Evolutionary conservation across 2,797 vertebrate genomes (phyloP), one percentile per base, ranked within the genome.

Genomic region (Spinibarbus caldwelli): DNA sequence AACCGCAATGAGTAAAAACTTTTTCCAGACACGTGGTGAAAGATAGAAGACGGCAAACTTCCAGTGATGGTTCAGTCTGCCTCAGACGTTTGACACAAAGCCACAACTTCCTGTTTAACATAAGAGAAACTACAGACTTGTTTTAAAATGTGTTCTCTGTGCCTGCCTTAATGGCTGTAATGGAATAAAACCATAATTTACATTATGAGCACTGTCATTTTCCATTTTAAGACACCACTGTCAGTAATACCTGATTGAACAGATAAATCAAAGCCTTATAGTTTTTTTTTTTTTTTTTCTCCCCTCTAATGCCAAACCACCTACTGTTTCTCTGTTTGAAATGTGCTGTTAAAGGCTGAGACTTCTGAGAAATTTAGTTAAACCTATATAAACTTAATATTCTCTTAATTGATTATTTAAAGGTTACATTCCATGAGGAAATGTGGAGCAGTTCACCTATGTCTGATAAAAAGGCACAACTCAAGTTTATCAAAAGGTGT

Each of bases 1-100:
- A 49, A 75, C 43, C 23, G 0, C 81, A 64, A 36, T 68, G 45
- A 68, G 82, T n/a, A 70, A 78, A 78, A 78, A 11, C 75, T 36
- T 52, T 82, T 84, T 68, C 64, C 75, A 78, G 47, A 81, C 26
- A 17, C 6, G 1, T 1, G 17, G 7, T 19, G 7, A 78, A 78
- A 17, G 4, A 14, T 9, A 38, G 31, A 52, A 7, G 3, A 12
- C 70, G 73, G 66, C 0, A 64, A 34, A n/a, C 54, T 62, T 36
- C 41, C 54, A 62, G 12, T 36, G 31, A 38, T 8, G 29, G 3
- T 80, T 11, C 7, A 17, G 26, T 49, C 12, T 66, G 59, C 6
- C 11, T 67, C 3, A 49, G 5, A 9, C n/a, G 0, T 43, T 5
- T 26, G 11, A 15, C n/a, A 15, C n/a, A 45, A 59, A 15, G 6